These are phyloP conservation scores for Onychomys arenicola DNA, from an alignment of 2,797 vertebrate genomes.

Conservation along the genomic window DNA sequence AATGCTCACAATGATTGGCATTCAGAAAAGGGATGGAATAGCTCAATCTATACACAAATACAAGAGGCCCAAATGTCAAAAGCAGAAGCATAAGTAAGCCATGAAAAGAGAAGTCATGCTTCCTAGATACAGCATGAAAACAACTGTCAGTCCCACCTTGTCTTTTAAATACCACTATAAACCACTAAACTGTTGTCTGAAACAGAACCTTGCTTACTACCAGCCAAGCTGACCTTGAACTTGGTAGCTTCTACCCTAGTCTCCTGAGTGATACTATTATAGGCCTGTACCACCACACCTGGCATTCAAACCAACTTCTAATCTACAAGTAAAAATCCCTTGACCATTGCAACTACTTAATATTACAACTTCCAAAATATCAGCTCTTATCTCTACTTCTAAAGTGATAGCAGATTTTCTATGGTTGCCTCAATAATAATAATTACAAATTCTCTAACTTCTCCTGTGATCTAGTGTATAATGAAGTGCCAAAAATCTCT, in stretches of 20 bases:
- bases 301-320: slow-evolving; percentile 16
- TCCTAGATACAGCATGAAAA: slow-evolving; percentile 31
- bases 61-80: slow-evolving; percentile 56
- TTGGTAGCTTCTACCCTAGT: not conserved
- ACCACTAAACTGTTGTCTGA: not conserved
- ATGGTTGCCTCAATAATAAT: not conserved
- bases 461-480: slow-evolving; percentile 46
- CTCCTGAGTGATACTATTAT: not conserved
- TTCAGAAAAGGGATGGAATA: slow-evolving; percentile 11
- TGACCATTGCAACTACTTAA: slow-evolving; percentile 52
- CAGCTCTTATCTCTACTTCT: slow-evolving; percentile 50
- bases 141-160: slow-evolving; percentile 8
- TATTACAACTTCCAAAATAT: slow-evolving; percentile 61
- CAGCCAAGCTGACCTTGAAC: not conserved
- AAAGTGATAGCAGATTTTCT: slow-evolving; percentile 49
- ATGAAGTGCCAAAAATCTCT: slow-evolving; percentile 50
- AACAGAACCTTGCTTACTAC: not conserved
- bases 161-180: slow-evolving; percentile 51
- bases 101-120: slow-evolving; percentile 63
- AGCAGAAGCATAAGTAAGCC: slow-evolving; percentile 61
- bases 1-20: slow-evolving; percentile 41
- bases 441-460: slow-evolving; percentile 59
- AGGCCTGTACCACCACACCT: not conserved
- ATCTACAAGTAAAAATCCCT: slow-evolving; percentile 66
- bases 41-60: slow-evolving; percentile 67